Evolutionary conservation across 2,113 vertebrate genomes (phyloP).

Genomic region (Psilopsiagon aurifrons): DNA sequence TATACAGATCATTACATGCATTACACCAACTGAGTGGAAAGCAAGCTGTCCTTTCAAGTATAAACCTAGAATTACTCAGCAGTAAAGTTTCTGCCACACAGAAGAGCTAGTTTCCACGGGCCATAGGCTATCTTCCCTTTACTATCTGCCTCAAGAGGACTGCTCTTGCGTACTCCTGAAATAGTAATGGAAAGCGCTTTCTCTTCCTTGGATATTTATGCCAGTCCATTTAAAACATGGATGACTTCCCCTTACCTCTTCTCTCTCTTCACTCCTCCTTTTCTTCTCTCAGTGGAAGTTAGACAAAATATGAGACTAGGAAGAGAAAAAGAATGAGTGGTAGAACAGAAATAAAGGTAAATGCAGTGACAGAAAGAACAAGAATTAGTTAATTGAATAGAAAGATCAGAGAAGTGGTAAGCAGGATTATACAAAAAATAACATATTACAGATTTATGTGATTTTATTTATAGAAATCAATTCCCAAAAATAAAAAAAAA

Average conservation of each 20-base stretch:
- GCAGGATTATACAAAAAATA: neutral
- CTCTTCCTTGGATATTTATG: neutral
- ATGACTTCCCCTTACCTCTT: conserved; percentile 49
- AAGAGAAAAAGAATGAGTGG: conserved; percentile 48
- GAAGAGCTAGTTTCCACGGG: neutral
- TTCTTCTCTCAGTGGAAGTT: conserved; percentile 58
- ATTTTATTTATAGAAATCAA: neutral
- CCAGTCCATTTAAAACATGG: neutral
- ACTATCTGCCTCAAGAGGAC: neutral
- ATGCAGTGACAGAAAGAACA: neutral
- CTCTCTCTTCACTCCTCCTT: conserved; percentile 56
- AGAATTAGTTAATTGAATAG: neutral
- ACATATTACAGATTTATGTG: neutral
- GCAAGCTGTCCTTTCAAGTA: neutral
- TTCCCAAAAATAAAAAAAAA: neutral
- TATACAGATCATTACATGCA: neutral
- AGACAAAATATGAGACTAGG: conserved; percentile 57
- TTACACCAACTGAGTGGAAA: neutral
- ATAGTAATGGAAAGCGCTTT: neutral
- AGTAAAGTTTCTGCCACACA: neutral
- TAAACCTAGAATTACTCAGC: neutral
- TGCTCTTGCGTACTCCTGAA: neutral
- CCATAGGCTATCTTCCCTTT: neutral
- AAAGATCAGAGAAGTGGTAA: neutral
- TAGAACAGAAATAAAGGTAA: conserved; percentile 11